Conservation (phyloP, 2,888 invertebrate species). For the Thyatira batis region DNA sequence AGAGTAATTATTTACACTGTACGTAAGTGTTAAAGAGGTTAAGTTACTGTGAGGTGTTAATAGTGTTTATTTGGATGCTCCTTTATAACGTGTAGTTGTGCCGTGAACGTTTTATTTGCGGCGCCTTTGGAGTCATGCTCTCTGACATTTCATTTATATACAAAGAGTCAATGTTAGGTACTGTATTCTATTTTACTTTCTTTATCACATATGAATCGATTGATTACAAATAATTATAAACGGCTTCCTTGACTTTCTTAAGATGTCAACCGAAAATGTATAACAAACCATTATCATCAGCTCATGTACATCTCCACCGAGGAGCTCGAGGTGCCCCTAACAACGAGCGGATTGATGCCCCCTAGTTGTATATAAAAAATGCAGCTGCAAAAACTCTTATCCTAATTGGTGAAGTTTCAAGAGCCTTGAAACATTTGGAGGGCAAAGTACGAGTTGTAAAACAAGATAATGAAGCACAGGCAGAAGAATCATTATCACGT, state of each 20-base stretch:
- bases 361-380: too few relatives aligned
- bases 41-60: conserved; percentile 35
- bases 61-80: conserved; percentile 34
- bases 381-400: neutral
- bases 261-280: too few relatives aligned
- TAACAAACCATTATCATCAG: too few relatives aligned
- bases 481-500: conserved; percentile 51
- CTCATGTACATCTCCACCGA: too few relatives aligned
- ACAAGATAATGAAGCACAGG: conserved; percentile 23
- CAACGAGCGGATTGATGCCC: too few relatives aligned
- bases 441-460: conserved; percentile 36
- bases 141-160: conserved; percentile 3
- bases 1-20: conserved; percentile 33
- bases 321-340: too few relatives aligned
- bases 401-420: neutral
- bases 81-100: conserved; percentile 27
- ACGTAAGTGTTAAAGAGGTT: conserved; percentile 1
- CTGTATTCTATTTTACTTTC: too few relatives aligned
- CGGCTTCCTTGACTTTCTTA: too few relatives aligned
- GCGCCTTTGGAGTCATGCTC: conserved; percentile 17
- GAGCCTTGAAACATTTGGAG: conserved; percentile 19
- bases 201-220: too few relatives aligned
- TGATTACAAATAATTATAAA: too few relatives aligned
- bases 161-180: neutral
- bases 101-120: conserved; percentile 16